phyloP scores from a whole-genome alignment of 1,140 invertebrate species.

The Spodoptera frugiperda region DNA sequence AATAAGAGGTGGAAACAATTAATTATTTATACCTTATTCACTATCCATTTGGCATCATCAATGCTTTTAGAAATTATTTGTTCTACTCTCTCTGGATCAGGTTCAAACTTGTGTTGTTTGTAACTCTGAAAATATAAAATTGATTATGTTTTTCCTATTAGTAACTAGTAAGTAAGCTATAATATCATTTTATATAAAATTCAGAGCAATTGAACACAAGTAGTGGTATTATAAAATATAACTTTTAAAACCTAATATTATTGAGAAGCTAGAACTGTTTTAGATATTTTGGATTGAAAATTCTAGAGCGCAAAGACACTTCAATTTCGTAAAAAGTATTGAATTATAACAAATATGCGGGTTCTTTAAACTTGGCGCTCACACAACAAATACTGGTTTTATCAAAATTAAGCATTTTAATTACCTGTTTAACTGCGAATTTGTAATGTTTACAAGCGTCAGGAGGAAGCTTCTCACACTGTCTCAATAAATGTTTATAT shows the following conservation, averaged over 20 bases:
- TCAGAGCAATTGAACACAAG: not conserved
- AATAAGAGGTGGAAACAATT: not conserved
- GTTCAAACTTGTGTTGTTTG: slow-evolving; percentile 91
- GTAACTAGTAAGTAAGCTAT: not conserved
- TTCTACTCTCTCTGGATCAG: slow-evolving; percentile 90
- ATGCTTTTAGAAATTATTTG: slow-evolving; percentile 92
- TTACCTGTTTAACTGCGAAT: slow-evolving; percentile 81
- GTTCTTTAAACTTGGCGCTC: not conserved
- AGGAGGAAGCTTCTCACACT: slow-evolving; percentile 80
- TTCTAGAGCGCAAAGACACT: not conserved
- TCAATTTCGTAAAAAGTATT: not conserved
- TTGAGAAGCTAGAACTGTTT: not conserved
- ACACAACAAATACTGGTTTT: not conserved
- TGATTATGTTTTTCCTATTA: not conserved
- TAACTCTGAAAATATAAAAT: slow-evolving; percentile 88
- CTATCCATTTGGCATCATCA: slow-evolving; percentile 92
- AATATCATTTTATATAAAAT: not conserved
- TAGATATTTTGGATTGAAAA: not conserved
- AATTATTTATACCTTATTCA: slow-evolving; percentile 89
- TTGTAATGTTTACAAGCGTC: slow-evolving; percentile 84
- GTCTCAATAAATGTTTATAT: slow-evolving; percentile 80
- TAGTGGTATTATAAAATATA: too few relatives aligned
- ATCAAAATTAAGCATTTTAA: not conserved
- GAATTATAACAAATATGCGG: not conserved
- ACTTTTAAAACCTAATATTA: too few relatives aligned